Base-by-base conservation (phyloP, 1,140 invertebrate genomes). In the Plodia interpunctella region DNA sequence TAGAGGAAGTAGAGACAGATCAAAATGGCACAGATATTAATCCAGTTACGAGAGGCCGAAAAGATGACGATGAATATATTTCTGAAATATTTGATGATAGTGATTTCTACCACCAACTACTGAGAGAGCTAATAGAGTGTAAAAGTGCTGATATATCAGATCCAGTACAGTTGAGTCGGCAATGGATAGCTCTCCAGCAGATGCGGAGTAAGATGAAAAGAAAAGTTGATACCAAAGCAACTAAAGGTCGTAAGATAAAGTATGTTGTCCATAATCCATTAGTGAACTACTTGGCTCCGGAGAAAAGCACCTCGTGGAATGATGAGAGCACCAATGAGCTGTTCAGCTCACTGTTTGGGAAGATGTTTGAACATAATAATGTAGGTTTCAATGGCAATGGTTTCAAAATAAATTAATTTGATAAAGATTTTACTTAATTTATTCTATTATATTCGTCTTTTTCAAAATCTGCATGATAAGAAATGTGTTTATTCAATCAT, bases 101-200 rank as follows among this genome's bases (percentile, higher is more conserved):
- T 83, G 98, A 99, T 84, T 99, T 99, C 82, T 99, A 99, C 90
- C 97, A 98, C 86, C 95, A 97, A 76, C 83, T 98, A 18, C 87
- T 99, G 20, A 90, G 97, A 62, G 97, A 99, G 79, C 89, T 99
- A 13, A 98, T 99, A 67, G 97, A 99, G 81, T 94, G 94, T 55
- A 98, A 98, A 90, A 95, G 96, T 6, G 91, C 93, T 19, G 94
- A 95, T 72, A 91, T 96, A 6, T 94, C 93, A 10, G 97, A 98
- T 91, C 95, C 97, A 57, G 92, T 94, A 63, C 93, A 96, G 72
- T 85, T 96, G 2, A 93, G 95, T 78, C 91, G 94, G 67, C 95
- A 97, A 74, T 98, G 96, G 94, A 93, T 98, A 49, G 94, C 98
- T 72, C 90, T 99, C 53, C 97, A 99, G 78, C 98, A 96, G 86